Conservation (phyloP, 2,888 invertebrate genomes). For the Smittia aterrima region DNA sequence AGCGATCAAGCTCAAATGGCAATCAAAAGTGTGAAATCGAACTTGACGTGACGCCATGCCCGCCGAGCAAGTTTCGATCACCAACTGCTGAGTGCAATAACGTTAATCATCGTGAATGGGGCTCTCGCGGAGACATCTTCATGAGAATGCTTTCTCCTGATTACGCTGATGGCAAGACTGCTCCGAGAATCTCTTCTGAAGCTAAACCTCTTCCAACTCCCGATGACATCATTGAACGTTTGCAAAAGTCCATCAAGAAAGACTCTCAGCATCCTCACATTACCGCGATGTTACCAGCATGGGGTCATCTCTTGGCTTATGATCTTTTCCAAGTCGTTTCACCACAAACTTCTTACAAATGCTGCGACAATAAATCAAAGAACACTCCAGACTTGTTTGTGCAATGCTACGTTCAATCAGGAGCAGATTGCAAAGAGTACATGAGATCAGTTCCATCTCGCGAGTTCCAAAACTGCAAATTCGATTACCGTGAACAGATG, state of each 20-base stretch:
- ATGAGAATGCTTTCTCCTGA: slow-evolving; percentile 68
- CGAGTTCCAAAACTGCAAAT: slow-evolving; percentile 62
- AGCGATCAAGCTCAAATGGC: slow-evolving; percentile 42
- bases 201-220: slow-evolving; percentile 64
- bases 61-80: slow-evolving; percentile 78
- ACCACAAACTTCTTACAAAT: slow-evolving; percentile 55
- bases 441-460: slow-evolving; percentile 68
- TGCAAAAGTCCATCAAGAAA: slow-evolving; percentile 58
- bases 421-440: slow-evolving; percentile 63
- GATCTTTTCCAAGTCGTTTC: slow-evolving; percentile 68
- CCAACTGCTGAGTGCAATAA: slow-evolving; percentile 87
- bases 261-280: slow-evolving; percentile 66
- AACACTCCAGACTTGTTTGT: slow-evolving; percentile 52
- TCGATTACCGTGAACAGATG: slow-evolving; percentile 78
- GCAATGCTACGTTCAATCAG: slow-evolving; percentile 58
- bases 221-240: slow-evolving; percentile 59
- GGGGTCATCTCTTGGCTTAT: slow-evolving; percentile 73
- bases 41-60: slow-evolving; percentile 59
- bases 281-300: slow-evolving; percentile 73
- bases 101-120: slow-evolving; percentile 80
- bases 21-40: slow-evolving; percentile 36
- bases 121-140: slow-evolving; percentile 74
- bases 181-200: slow-evolving; percentile 56
- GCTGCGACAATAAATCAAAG: slow-evolving; percentile 50
- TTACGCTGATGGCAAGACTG: slow-evolving; percentile 70